Evolutionary conservation across 1,140 invertebrate genomes (phyloP).

Genomic region (Drosophila virilis): DNA sequence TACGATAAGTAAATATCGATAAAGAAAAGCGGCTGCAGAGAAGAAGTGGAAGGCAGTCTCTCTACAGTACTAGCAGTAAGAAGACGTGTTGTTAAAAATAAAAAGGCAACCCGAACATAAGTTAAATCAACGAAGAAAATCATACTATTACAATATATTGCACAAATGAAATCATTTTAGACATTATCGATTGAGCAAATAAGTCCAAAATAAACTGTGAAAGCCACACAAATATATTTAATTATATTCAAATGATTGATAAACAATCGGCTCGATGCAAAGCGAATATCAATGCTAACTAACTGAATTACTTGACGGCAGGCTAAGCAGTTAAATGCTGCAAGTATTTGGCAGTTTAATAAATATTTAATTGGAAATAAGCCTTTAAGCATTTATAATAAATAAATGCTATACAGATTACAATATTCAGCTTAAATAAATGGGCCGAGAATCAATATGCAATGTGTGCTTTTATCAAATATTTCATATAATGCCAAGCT

Average conservation of each 20-base stretch:
- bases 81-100: no score
- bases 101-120: no score
- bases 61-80: no score
- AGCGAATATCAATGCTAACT: no score
- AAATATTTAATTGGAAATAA: constrained; percentile 7
- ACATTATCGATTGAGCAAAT: background rate
- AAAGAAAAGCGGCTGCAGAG: no score
- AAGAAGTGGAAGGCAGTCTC: no score
- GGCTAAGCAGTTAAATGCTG: background rate
- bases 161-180: background rate
- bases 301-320: background rate
- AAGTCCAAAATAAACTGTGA: background rate
- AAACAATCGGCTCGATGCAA: background rate
- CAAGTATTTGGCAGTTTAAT: constrained; percentile 1
- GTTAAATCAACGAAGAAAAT: no score
- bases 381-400: background rate
- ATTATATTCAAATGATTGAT: background rate
- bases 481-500: background rate
- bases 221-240: background rate
- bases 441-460: background rate
- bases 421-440: background rate
- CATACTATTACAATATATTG: no score
- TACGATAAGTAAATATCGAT: no score
- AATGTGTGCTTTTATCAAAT: background rate
- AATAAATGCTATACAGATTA: background rate